Conservation (phyloP, 2,888 invertebrate species). For the Ophion ventricosus region DNA sequence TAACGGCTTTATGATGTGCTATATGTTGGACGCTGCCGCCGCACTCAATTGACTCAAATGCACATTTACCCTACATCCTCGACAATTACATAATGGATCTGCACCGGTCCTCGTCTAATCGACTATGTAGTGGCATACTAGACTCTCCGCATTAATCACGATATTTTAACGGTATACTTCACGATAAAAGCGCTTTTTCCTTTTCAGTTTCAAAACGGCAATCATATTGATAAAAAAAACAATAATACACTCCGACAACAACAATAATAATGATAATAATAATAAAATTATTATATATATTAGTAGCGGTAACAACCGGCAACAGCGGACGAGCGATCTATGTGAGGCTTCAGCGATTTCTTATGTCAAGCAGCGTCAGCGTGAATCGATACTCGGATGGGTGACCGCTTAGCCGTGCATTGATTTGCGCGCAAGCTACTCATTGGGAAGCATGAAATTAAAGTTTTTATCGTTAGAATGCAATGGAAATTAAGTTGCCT, state of each 20-base stretch:
- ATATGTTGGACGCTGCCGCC: constrained; percentile 67
- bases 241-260: neutral
- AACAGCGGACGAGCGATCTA: too few relatives aligned
- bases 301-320: too few relatives aligned
- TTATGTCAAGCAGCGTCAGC: too few relatives aligned
- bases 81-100: constrained; percentile 80
- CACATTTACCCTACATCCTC: constrained; percentile 81
- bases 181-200: neutral
- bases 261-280: neutral
- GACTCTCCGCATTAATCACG: constrained; percentile 45
- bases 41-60: constrained; percentile 81
- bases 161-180: constrained; percentile 8
- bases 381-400: too few relatives aligned
- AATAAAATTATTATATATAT: neutral
- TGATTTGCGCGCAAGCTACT: too few relatives aligned
- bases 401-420: too few relatives aligned
- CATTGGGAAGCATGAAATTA: too few relatives aligned
- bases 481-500: neutral
- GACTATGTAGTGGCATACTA: constrained; percentile 37
- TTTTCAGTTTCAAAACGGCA: neutral
- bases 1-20: constrained; percentile 45
- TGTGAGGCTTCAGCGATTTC: too few relatives aligned
- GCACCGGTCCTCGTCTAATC: constrained; percentile 65
- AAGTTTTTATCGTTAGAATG: neutral
- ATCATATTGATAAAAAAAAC: neutral